Evolutionary conservation across 2,888 invertebrate species (phyloP).

Genomic region (Chrysolina oricalcia): DNA sequence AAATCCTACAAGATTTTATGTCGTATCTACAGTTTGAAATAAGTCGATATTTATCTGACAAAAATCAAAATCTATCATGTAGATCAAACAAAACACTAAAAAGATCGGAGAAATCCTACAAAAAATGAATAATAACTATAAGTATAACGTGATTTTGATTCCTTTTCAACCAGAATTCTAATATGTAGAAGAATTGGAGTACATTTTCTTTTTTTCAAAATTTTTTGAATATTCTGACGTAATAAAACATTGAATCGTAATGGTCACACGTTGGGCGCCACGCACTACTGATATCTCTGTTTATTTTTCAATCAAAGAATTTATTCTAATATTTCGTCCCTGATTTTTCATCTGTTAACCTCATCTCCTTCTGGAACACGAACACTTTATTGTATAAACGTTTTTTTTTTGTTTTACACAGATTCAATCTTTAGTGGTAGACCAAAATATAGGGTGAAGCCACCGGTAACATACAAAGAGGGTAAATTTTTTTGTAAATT

Average conservation of each 20-base stretch:
- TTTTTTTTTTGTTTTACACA: slow-evolving; percentile 67
- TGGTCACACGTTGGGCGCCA: slow-evolving; percentile 4
- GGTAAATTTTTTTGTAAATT: slow-evolving; percentile 70
- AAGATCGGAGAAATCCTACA: no score
- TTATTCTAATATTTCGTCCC: background rate
- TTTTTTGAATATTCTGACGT: no score
- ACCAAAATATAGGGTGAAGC: slow-evolving; percentile 72
- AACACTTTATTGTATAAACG: slow-evolving; percentile 38
- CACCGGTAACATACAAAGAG: slow-evolving; percentile 74
- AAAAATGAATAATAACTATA: no score
- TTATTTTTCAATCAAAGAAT: no score
- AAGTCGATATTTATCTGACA: no score
- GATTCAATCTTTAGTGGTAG: slow-evolving; percentile 74
- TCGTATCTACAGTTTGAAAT: no score
- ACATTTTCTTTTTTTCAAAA: no score
- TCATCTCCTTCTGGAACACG: background rate
- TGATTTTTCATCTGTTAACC: background rate
- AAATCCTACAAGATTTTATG: no score
- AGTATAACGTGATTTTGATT: background rate
- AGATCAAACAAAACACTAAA: no score
- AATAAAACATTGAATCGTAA: background rate
- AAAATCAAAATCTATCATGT: no score
- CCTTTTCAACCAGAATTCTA: background rate
- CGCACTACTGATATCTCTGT: background rate
- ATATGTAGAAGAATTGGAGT: no score